phyloP scores from a whole-genome alignment of 2,113 vertebrate genomes.

The Sebastes schlegelii region DNA sequence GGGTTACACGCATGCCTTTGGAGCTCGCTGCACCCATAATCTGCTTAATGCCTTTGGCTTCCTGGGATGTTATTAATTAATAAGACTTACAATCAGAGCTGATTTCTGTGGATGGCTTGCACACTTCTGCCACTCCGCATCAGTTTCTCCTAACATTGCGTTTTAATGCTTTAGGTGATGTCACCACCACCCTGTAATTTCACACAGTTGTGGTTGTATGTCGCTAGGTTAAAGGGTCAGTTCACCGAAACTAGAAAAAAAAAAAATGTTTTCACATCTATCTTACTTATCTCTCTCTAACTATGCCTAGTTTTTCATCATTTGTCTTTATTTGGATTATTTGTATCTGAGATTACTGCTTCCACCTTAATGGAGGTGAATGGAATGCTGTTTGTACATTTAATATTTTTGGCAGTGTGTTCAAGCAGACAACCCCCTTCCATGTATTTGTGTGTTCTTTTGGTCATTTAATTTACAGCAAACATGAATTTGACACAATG shows the following conservation, averaged over 20 bases:
- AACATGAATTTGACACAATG: too few relatives aligned
- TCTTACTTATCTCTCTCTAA: too few relatives aligned
- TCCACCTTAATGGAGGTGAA: background rate
- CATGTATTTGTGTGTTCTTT: too few relatives aligned
- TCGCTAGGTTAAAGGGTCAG: background rate
- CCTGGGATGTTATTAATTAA: constrained; percentile 79
- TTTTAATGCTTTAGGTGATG: constrained; percentile 27
- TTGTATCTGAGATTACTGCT: background rate
- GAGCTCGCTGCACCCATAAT: constrained; percentile 53
- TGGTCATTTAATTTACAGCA: too few relatives aligned
- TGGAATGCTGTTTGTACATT: background rate
- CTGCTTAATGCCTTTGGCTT: constrained; percentile 73
- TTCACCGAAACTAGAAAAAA: background rate
- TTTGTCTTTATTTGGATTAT: too few relatives aligned
- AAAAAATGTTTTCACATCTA: background rate
- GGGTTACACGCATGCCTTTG: constrained; percentile 58
- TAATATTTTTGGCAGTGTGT: background rate
- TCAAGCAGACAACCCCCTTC: too few relatives aligned
- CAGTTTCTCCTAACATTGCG: background rate
- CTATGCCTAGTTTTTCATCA: too few relatives aligned
- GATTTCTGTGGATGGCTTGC: constrained; percentile 57
- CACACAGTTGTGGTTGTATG: constrained; percentile 12
- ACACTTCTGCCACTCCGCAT: constrained; percentile 39
- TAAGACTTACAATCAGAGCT: constrained; percentile 69
- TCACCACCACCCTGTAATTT: constrained; percentile 26